Base-by-base conservation (phyloP, 1,140 invertebrate species). In the Drosophila eugracilis region DNA sequence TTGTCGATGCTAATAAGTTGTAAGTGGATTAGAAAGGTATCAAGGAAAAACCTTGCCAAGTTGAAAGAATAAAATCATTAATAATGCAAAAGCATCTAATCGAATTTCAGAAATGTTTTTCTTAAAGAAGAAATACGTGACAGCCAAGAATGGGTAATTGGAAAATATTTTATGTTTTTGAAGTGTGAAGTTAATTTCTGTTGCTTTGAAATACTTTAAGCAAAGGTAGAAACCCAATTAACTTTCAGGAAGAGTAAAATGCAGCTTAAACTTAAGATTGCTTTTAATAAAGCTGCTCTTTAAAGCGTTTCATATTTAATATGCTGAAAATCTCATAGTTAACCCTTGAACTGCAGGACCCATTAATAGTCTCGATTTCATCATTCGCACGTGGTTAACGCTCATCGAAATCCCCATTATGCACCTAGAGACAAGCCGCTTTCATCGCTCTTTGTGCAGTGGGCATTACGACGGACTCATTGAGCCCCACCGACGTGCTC, bases 401-500 rank as follows among this genome's bases (percentile, higher is more conserved):
- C 19, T 5, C 47, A 28, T 37, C 14, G 37, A 41, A 65, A 42
- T 53, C n/a, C 21, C 28, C 28, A 44, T 59, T 47, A 59, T 22
- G 49, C 34, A 59, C 53, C 75, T 65, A 52, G 50, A 26, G 15
- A 30, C 30, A 32, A 57, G 34, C 47, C 15, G 22, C 39, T 65
- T 60, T 58, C 48, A 63, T 36, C 57, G 39, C 28, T n/a, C 34
- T 50, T 34, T 50, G 37, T 47, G 15, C 42, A 41, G 21, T 62
- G 17, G 21, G 21, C 52, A 72, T 67, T 63, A 63, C 45, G 41
- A 63, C 45, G 41, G 39, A 37, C 54, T 66, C 75, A 83, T 83
- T 81, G 88, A 78, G 70, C 75, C 42, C 39, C 36, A 49, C 78
- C 57, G 67, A 59, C 57, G 42, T 45, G 39, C 70, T 78, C 78